Evolutionary conservation across 2,888 invertebrate genomes (phyloP).

Genomic region (Selenia dentaria): DNA sequence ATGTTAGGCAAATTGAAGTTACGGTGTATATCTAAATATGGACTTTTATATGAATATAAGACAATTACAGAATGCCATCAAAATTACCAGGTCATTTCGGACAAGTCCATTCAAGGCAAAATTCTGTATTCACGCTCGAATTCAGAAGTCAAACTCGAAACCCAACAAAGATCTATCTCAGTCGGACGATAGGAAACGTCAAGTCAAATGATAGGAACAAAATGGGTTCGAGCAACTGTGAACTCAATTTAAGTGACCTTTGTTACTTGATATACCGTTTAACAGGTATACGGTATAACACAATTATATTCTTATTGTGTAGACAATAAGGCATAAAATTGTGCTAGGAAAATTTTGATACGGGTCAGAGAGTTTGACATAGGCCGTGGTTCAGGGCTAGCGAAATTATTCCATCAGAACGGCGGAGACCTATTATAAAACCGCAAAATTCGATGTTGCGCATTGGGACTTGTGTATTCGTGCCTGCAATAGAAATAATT

Average conservation of each 20-base stretch:
- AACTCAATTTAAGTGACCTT: slow-evolving; percentile 39
- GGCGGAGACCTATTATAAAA: no score
- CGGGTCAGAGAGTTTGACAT: slow-evolving; percentile 41
- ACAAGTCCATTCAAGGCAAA: no score
- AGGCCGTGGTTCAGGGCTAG: slow-evolving; percentile 33
- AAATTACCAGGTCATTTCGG: no score
- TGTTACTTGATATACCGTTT: slow-evolving; percentile 35
- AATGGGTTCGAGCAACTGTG: slow-evolving; percentile 32
- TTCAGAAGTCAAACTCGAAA: slow-evolving; percentile 13
- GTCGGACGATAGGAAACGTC: slow-evolving; percentile 24
- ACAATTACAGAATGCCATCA: no score
- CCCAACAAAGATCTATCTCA: slow-evolving; percentile 22
- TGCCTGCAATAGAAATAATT: no score
- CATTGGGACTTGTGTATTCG: no score
- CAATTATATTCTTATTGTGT: slow-evolving; percentile 4
- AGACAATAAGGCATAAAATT: slow-evolving; percentile 19
- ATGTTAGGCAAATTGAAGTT: no score
- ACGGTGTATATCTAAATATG: no score
- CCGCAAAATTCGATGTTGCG: no score
- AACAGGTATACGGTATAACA: slow-evolving; percentile 33
- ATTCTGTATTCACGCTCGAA: no score
- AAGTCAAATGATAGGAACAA: slow-evolving; percentile 34
- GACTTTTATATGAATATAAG: no score
- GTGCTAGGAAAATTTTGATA: slow-evolving; percentile 30
- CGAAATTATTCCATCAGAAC: slow-evolving; percentile 41